phyloP scores from a whole-genome alignment of 2,888 invertebrate species.

The Brachypalpus laphriformis region DNA sequence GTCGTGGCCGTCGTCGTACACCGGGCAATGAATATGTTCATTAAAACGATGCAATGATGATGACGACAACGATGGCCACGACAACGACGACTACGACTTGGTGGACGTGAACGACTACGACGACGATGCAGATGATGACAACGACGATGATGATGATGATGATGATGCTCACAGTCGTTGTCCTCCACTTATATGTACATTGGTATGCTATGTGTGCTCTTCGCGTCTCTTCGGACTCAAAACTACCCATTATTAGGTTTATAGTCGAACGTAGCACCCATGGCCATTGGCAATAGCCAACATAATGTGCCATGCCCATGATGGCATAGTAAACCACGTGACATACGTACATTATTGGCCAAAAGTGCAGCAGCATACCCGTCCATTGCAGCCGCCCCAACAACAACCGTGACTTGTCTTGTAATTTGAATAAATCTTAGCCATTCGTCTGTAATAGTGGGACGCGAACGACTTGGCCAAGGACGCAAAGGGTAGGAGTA shows the following conservation, averaged over 20 bases:
- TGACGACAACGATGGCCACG: conserved; percentile 32
- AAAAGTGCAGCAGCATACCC: conserved; percentile 45
- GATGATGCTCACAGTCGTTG: conserved; percentile 37
- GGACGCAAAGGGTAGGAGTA: conserved; percentile 53
- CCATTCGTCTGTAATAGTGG: conserved; percentile 59
- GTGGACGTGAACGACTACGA: conserved; percentile 13
- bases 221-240: conserved; percentile 29
- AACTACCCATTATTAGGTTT: conserved; percentile 60
- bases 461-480: conserved; percentile 61
- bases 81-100: conserved; percentile 17
- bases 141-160: conserved; percentile 15
- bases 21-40: conserved; percentile 65
- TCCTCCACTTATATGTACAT: conserved; percentile 51
- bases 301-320: conserved; percentile 70
- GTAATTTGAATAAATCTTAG: conserved; percentile 74
- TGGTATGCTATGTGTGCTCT: conserved; percentile 49
- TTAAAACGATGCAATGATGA: conserved; percentile 57
- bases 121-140: not conserved
- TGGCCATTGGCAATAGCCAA: conserved; percentile 55
- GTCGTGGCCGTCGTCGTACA: conserved; percentile 28
- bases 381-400: conserved; percentile 28
- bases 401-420: conserved; percentile 74
- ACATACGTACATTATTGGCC: conserved; percentile 71
- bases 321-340: conserved; percentile 68
- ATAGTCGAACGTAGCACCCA: conserved; percentile 65